Conservation (phyloP, 2,113 vertebrate genomes). For the Empidonax traillii region DNA sequence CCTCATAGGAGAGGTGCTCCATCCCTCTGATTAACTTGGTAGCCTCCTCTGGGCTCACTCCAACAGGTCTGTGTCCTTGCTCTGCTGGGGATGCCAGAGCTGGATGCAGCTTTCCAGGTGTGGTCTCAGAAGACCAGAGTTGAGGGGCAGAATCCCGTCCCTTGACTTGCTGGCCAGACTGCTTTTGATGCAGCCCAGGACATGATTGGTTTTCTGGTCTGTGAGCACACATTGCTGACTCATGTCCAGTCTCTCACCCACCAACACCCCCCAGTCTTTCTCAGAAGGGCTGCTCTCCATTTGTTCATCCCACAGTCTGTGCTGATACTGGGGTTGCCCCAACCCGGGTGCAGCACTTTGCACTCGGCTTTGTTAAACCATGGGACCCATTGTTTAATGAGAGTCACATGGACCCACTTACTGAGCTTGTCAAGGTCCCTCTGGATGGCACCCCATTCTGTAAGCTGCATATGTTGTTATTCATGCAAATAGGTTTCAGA, state of each 20-base stretch:
- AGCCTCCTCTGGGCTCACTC: not conserved
- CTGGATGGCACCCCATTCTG: not conserved
- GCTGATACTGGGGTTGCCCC: not conserved
- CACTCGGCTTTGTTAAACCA: not conserved
- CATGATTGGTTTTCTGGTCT: not conserved
- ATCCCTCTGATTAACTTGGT: not conserved
- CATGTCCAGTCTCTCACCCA: not conserved
- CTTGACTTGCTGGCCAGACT: not conserved
- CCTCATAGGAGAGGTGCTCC: accelerated
- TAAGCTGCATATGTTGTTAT: not conserved
- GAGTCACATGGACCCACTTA: not conserved
- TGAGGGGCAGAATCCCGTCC: not conserved
- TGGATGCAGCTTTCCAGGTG: not conserved
- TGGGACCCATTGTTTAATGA: not conserved
- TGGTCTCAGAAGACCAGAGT: not conserved
- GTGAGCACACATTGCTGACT: not conserved
- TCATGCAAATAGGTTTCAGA: not conserved
- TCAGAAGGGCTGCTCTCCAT: not conserved
- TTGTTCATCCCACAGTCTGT: not conserved
- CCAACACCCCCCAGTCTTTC: not conserved
- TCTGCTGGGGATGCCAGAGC: not conserved
- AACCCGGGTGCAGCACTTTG: not conserved
- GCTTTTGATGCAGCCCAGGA: not conserved
- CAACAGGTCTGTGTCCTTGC: not conserved
- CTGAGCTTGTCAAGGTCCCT: not conserved